Base-by-base conservation (phyloP, 2,797 vertebrate species). In the Loriculus beryllinus region DNA sequence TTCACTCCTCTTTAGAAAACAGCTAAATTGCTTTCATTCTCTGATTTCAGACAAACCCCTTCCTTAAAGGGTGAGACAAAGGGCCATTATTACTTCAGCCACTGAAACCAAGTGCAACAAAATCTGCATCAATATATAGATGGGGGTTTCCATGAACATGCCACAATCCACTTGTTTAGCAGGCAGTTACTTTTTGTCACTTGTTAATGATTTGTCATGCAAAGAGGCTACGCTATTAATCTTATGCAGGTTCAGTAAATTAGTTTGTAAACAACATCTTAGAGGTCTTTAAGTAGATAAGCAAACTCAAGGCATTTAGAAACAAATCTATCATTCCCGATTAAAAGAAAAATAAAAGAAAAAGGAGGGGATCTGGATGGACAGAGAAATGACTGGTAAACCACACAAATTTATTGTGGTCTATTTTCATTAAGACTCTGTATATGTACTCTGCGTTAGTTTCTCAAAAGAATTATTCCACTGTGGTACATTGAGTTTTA, bases 191-290 rank as follows among this genome's bases (percentile, higher is more conserved):
- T 82, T 95, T 94, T 93, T 92, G 92, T 65, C 75, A 91, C 62
- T 92, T 94, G 91, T 56, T 96, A 95, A 90, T 62, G 77, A 96
- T 92, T 95, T 81, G 39, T 91, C 78, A 51, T 10, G 43, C 78
- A 94, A 94, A 86, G 57, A 80, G 18, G 71, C 88, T 56, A 26
- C 31, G 72, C 42, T 72, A 82, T 96, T 76, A 70, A 88, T 90
- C 77, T 75, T 48, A 35, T 1, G 23, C 70, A 78, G 63, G 80
- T 85, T 96, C 92, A 92, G 77, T 74, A 57, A 88, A 85, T 75
- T 43, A 31, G 69, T 72, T 88, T 95, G 88, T 86, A 95, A 79
- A 76, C 65, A 84, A 65, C 7, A 29, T 33, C 33, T 26, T 51
- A n/a, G 91, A 87, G 65, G 84, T 89, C 71, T 93, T 96, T 86